Base-by-base conservation (phyloP, 2,113 vertebrate genomes). In the Hepsetus odoe region DNA sequence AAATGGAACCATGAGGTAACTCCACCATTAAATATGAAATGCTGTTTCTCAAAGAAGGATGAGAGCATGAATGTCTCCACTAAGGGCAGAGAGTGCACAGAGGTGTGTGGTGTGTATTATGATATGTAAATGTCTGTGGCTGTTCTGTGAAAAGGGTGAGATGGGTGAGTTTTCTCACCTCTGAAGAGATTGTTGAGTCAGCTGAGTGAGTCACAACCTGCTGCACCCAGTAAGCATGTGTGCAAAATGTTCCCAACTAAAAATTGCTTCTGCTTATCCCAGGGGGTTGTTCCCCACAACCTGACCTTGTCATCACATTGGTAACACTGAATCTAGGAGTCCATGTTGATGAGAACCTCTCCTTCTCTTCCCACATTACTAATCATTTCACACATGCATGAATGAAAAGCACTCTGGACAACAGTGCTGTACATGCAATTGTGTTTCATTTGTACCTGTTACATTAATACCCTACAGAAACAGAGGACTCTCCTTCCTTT, bases 151-250 rank as follows among this genome's bases (percentile, higher is more conserved):
- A 18, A 13, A 71, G 20, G 12, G 26, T 28, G 24, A 13, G 56
- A 59, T 28, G 22, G 22, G 8, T n/a, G n/a, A n/a, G n/a, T n/a
- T n/a, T 24, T n/a, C 24, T 13, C 28, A 28, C 9, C 55, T 58
- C 58, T 61, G 53, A 20, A 72, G 55, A 44, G 35, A 58, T 24
- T 14, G 11, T 6, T 62, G 56, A 74, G 55, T 73, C 53, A 73
- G 14, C 35, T 61, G 53, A 64, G 30, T 61, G 71, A 73, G 55
- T 74, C 56, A 74, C 20, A 46, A 1, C 2, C 5, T 11, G n/a
- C 10, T 7, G 18, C 33, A 65, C 10, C 61, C 35, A 12, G 32
- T 20, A 32, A 61, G 26, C 24, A 14, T 28, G 5, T 4, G 12
- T 13, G 12, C 56, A 33, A 1, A 14, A 13, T 12, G 13, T 35